phyloP scores from a whole-genome alignment of 2,797 vertebrate species.

The Poecilia gillii region DNA sequence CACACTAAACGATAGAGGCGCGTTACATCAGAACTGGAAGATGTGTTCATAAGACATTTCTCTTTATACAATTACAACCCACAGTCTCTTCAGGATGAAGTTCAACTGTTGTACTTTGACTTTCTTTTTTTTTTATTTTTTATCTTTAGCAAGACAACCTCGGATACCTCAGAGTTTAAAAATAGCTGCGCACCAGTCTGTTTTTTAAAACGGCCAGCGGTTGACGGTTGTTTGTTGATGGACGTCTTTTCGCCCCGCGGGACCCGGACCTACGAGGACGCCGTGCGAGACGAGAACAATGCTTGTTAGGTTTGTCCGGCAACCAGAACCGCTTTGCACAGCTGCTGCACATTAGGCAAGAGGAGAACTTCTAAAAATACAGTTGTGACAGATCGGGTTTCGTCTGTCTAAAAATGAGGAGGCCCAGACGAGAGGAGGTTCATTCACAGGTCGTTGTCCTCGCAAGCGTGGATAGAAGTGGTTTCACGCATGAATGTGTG shows the following conservation, averaged over 20 bases:
- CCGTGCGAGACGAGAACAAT: conserved; percentile 3
- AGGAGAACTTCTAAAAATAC: conserved; percentile 86
- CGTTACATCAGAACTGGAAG: neutral
- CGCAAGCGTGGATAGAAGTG: conserved; percentile 64
- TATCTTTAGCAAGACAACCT: conserved; percentile 5
- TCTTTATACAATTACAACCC: neutral
- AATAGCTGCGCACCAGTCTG: conserved; percentile 34
- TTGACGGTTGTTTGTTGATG: conserved; percentile 21
- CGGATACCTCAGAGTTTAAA: conserved; percentile 38
- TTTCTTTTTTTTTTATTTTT: neutral
- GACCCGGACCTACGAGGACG: conserved; percentile 40
- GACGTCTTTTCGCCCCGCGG: conserved; percentile 45
- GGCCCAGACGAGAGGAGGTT: conserved; percentile 84
- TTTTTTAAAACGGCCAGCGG: conserved; percentile 23
- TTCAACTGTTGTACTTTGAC: conserved; percentile 19
- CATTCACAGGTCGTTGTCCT: conserved; percentile 84
- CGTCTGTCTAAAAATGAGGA: conserved; percentile 78
- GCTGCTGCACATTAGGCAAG: conserved; percentile 72
- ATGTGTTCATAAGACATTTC: neutral
- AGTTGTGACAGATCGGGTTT: conserved; percentile 54
- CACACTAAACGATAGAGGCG: neutral
- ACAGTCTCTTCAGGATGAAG: neutral
- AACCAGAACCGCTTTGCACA: conserved; percentile 44
- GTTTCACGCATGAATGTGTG: neutral
- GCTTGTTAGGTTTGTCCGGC: conserved; percentile 19